Base-by-base conservation (phyloP, 1,140 invertebrate species). In the Ceratina australensis region DNA sequence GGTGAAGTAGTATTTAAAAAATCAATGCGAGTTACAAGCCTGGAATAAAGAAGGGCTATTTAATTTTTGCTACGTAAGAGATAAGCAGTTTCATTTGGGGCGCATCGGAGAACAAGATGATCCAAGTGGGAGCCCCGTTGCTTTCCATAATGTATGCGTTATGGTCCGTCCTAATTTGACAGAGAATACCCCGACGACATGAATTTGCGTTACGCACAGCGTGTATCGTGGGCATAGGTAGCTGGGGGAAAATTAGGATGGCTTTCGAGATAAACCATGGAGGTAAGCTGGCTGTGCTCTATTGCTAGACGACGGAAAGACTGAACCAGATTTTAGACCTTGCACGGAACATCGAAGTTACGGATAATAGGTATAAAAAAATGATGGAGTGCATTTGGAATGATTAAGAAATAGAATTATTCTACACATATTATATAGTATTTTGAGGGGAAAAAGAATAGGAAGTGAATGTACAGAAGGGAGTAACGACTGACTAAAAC, bases 121-220 rank as follows among this genome's bases (percentile, higher is more conserved):
- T 69, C 65, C 73, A 52, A 76, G 54, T 49, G 52, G 66, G 78
- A 82, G 49, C 66, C 66, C 54, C 54, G 72, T 72, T 84, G 73
- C 75, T 78, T 79, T 79, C 78, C 71, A 74, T 85, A 85, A 85
- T 85, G 71, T 80, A 85, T 80, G 80, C 83, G 71, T 82, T 80
- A 82, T 80, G 72, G 74, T 73, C 73, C 65, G 72, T 82, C 68
- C 81, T 85, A 85, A 85, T 85, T 85, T 82, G 83, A 82, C 81
- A 78, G 73, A 66, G 83, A 73, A 85, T 67, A 76, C 74, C 74
- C 71, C 69, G 80, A 75, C 81, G 81, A 80, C 83, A 78, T 85
- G 83, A 80, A 85, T 85, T 83, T 75, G 75, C 74, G 81, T 85
- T 85, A 80, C 78, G 72, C 72, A 56, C 67, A 79, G 49, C 75